These are phyloP conservation scores for Epizoanthus stellaris DNA, from an alignment of 92 coral and sea anemone species.

Conservation along the genomic window DNA sequence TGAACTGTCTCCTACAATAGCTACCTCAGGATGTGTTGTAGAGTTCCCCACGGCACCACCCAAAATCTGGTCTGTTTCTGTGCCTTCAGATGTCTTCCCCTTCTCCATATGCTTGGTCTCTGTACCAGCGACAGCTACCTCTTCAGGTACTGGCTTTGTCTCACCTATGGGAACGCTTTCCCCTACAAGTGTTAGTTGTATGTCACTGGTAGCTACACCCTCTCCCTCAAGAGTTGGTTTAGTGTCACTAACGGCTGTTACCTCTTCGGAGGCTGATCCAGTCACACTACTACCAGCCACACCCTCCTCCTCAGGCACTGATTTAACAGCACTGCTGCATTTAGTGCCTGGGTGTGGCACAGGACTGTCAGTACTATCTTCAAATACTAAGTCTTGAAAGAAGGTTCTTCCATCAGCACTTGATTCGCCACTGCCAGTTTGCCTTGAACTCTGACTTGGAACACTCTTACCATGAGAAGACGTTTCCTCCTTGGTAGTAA, in stretches of 20 bases:
- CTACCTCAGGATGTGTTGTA: background rate
- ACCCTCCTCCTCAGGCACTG: conserved; percentile 33
- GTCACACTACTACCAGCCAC: background rate
- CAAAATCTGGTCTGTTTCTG: background rate
- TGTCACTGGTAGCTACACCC: conserved; percentile 1
- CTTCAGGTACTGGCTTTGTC: no score
- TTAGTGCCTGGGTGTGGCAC: background rate
- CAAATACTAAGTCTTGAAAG: background rate
- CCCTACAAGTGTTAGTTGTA: background rate
- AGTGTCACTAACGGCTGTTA: background rate
- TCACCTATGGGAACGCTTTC: no score
- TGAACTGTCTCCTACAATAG: background rate
- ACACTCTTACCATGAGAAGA: background rate
- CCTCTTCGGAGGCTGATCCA: conserved; percentile 3
- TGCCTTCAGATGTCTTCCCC: background rate
- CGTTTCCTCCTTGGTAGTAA: background rate
- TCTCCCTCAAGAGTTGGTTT: background rate
- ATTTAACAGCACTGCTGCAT: background rate
- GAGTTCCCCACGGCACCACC: background rate
- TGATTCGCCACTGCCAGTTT: background rate
- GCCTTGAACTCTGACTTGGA: background rate
- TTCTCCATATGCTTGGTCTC: background rate
- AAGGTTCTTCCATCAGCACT: background rate
- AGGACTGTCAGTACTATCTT: background rate
- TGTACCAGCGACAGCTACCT: conserved; percentile 13